Base-by-base conservation (phyloP, 1,140 invertebrate genomes). In the Homalodisca vitripennis region DNA sequence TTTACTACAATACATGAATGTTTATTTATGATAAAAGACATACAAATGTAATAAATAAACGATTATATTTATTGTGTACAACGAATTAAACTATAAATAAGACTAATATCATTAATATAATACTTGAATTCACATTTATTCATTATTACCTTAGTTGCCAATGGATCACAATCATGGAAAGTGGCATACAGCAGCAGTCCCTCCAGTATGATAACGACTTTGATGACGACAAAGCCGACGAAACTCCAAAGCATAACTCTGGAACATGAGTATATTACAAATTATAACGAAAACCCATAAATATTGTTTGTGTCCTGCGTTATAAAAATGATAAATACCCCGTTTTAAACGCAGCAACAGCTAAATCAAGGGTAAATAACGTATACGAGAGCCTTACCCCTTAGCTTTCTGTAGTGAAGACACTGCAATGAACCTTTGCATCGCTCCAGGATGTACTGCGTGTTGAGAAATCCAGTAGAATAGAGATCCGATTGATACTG, bases 371-470 rank as follows among this genome's bases (percentile, higher is more conserved):
- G n/a, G n/a, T n/a, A n/a, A n/a, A n/a, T n/a, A n/a, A n/a, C n/a
- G n/a, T n/a, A n/a, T n/a, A n/a, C n/a, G n/a, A n/a, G n/a, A n/a
- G 34, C 46, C 82, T 83, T 80, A 87, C 88, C 77, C 75, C 78
- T 85, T 80, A 70, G 90, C 89, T 76, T 84, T 82, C 79, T 85
- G 82, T 48, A 88, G 81, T 14, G 84, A 86, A 0, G 89, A 85
- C 68, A 93, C 78, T 0, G 92, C 87, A 71, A 92, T 87, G 70
- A 93, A 94, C 51, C 93, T 84, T 76, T 95, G 93, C 0, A 95
- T 89, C 86, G 93, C 92, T 13, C 92, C 92, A 80, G 95, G 93
- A 81, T 95, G 93, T 17, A 92, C 89, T 10, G 91, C 87, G 76
- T 93, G 93, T 68, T 92, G 89, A 31, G 89, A 86, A 0, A 90